Evolutionary conservation across 2,888 invertebrate genomes (phyloP).

Genomic region (Ephialtes manifestator): DNA sequence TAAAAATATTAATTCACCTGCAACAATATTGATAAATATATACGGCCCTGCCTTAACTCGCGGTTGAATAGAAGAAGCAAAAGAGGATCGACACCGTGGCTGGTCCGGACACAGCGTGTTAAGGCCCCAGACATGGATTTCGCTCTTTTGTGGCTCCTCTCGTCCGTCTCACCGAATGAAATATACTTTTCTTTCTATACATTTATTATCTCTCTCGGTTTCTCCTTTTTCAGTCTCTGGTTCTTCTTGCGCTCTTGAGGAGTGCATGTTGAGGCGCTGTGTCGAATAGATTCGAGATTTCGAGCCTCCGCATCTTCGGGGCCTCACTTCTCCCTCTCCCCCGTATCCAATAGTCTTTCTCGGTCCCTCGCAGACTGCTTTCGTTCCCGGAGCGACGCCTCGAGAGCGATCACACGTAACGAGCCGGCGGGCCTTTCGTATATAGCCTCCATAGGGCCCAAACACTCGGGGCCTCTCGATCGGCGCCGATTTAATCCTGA

Average conservation of each 20-base stretch:
- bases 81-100: conserved; percentile 65
- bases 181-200: conserved; percentile 73
- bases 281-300: conserved; percentile 78
- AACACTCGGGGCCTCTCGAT: conserved; percentile 36
- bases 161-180: conserved; percentile 76
- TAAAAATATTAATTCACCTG: background rate
- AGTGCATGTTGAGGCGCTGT: conserved; percentile 67
- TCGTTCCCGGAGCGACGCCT: conserved; percentile 67
- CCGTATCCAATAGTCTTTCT: conserved; percentile 44
- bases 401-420: conserved; percentile 71
- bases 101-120: conserved; percentile 76
- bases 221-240: conserved; percentile 30
- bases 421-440: conserved; percentile 66
- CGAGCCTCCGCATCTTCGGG: conserved; percentile 69
- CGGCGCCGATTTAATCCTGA: conserved; percentile 79
- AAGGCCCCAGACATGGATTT: conserved; percentile 80
- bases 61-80: conserved; percentile 71
- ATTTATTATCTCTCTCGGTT: conserved; percentile 6
- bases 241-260: conserved; percentile 43
- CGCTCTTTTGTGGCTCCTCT: conserved; percentile 80
- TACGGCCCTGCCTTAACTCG: conserved; percentile 73
- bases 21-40: conserved; percentile 15
- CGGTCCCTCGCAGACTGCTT: conserved; percentile 56
- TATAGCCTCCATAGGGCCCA: conserved; percentile 36
- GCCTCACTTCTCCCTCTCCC: conserved; percentile 31